Base-by-base conservation (phyloP, 2,797 vertebrate genomes). In the Bradypus variegatus region DNA sequence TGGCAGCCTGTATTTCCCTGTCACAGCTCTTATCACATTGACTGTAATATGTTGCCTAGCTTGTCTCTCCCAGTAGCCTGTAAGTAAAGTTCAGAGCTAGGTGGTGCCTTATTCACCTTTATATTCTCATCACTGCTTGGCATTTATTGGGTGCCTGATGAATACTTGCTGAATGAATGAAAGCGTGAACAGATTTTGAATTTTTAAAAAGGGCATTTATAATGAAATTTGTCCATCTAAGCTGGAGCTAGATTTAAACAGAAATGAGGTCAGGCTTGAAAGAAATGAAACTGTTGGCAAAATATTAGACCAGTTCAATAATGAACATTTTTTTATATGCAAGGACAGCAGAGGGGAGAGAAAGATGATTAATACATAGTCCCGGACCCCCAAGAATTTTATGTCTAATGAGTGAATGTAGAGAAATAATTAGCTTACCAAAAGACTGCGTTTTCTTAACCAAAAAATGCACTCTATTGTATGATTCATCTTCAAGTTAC, bases 181-280 rank as follows among this genome's bases (percentile, higher is more conserved):
- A 95, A 91, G 80, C 94, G 79, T 23, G 90, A 90, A 58, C 5
- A 25, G 83, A 84, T 88, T 94, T 83, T 96, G 94, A 91, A 94
- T 88, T 90, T 96, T 94, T 93, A 21, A 95, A 93, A 95, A 95
- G 92, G 91, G 86, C 79, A 92, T 94, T 94, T 83, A 70, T 92
- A 95, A 91, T 93, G 94, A 94, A 96, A 94, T 88, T 80, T 94
- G 86, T 70, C 64, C 88, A 69, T 91, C 67, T 5, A 85, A 90
- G 79, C 80, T 84, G 92, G 85, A 94, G 86, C 83, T 86, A 76
- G 72, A 89, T 90, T 82, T 87, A 91, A 83, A 83, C 73, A 91
- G 88, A 92, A 94, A 90, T 77, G 88, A 94, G 86, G 80, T 78
- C 64, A 91, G 82, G 69, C 83, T 92, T 92, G 31, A 91, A 88